A percentile compares a stretch with the other conserved stretches of the same genome.
phyloP scores from a whole-genome alignment of 2,888 invertebrate genomes.

The Gnatocerus cornutus region DNA sequence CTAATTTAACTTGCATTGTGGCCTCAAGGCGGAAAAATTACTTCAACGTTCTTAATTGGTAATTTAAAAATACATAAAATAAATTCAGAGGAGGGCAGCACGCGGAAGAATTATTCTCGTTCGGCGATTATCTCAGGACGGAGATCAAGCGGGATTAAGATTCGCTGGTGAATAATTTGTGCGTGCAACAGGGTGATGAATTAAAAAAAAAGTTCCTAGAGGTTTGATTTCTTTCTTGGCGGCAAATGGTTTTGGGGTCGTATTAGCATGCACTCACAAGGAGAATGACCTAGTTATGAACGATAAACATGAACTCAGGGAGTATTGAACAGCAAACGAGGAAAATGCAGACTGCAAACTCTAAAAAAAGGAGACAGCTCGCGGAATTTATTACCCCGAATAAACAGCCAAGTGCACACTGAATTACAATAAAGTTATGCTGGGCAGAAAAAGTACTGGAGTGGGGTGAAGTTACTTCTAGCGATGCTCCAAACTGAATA shows the following conservation, averaged over 20 bases:
- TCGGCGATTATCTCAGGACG: slow-evolving; percentile 17
- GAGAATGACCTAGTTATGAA: too few relatives aligned
- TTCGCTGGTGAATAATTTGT: slow-evolving; percentile 30
- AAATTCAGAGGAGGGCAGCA: slow-evolving; percentile 11
- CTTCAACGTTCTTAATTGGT: slow-evolving; percentile 24
- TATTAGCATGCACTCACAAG: too few relatives aligned
- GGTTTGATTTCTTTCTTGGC: not conserved
- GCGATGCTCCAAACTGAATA: not conserved
- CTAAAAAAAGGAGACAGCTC: too few relatives aligned
- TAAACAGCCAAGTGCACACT: too few relatives aligned
- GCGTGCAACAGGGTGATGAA: slow-evolving; percentile 19
- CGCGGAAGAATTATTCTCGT: slow-evolving; percentile 11
- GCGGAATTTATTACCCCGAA: too few relatives aligned
- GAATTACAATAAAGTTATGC: too few relatives aligned
- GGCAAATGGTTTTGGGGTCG: too few relatives aligned
- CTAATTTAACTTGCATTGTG: slow-evolving; percentile 19
- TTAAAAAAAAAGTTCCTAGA: not conserved
- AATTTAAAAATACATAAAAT: slow-evolving; percentile 34
- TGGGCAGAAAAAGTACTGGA: not conserved
- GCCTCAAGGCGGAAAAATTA: slow-evolving; percentile 17
- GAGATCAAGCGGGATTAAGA: slow-evolving; percentile 23
- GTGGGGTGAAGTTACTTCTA: not conserved
- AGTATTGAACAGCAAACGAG: too few relatives aligned
- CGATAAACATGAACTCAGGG: too few relatives aligned
- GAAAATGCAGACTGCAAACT: too few relatives aligned